Conservation (phyloP, 2,888 invertebrate species). For the Oxycera nigricornis region DNA sequence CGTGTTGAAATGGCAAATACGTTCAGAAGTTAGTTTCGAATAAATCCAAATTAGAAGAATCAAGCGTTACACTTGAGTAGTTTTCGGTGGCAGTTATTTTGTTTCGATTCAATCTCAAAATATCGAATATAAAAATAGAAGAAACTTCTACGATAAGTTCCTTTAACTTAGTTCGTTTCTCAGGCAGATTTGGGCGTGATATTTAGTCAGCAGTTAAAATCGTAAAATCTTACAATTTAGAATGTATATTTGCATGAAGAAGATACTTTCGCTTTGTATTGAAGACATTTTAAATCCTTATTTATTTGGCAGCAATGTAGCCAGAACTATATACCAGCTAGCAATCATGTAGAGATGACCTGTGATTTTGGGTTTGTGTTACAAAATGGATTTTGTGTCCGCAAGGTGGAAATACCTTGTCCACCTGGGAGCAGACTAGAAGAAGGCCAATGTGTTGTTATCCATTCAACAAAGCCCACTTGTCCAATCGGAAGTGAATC, state of each 20-base stretch:
- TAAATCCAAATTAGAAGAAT: too few relatives aligned
- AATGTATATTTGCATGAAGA: neutral
- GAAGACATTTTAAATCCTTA: neutral
- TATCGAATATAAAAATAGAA: too few relatives aligned
- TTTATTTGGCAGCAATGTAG: neutral
- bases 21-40: too few relatives aligned
- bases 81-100: too few relatives aligned
- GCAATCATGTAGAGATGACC: constrained; percentile 15
- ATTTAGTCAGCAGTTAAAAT: neutral
- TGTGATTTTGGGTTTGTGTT: constrained; percentile 1
- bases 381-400: constrained; percentile 4
- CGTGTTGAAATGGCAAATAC: too few relatives aligned
- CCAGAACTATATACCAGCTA: neutral
- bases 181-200: neutral
- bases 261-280: neutral
- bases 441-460: neutral
- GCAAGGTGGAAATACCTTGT: neutral
- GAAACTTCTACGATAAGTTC: too few relatives aligned
- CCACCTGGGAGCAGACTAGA: constrained; percentile 1
- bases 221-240: neutral
- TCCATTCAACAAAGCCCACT: neutral
- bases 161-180: too few relatives aligned
- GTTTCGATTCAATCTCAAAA: too few relatives aligned
- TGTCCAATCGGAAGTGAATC: constrained; percentile 23
- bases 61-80: too few relatives aligned